Base-by-base conservation (phyloP, 2,888 invertebrate genomes). In the Conchocele bisecta region DNA sequence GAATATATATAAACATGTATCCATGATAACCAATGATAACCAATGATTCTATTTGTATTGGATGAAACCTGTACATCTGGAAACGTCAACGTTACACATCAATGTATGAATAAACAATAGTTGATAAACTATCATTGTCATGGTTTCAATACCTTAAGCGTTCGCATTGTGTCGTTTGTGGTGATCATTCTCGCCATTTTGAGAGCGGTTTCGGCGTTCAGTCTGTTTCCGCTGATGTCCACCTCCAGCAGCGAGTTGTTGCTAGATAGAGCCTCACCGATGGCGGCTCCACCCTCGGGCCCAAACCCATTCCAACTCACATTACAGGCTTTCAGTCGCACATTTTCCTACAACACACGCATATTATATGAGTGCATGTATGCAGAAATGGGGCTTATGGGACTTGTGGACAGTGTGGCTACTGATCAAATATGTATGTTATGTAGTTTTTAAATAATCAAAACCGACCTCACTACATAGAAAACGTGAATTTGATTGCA, bases 221-320 rank as follows among this genome's bases (percentile, higher is more conserved):
- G 79, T 59, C 91, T 68, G 75, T 91, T 91, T n/a, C 89, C 89
- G 29, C 83, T 86, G 22, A 91, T 78, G 67, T 90, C 88, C 24
- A 91, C 76, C 58, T 90, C 88, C n/a, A 80, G 64, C 24, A 91
- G 72, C 0, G 88, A 78, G 61, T 86, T 86, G 64, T 91, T 91
- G 39, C 77, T 78, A 17, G 75, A 68, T 48, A 91, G 64, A 4
- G 90, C 90, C 28, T 90, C 91, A 2, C 87, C 90, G 6, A 91
- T 73, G 1, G 89, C 89, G 31, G 76, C 66, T 3, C 91, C 91
- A 13, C 90, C 90, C 61, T 87, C 87, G 17, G 81, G 79, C 7
- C 89, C 90, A 56, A 91, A 87, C 0, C 91, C 91, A 78, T 91
- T 91, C 89, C 90, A 91, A 24, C 89, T 83, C 35, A 91, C 75